phyloP scores from a whole-genome alignment of 2,797 vertebrate species.

The Geotrypetes seraphini region DNA sequence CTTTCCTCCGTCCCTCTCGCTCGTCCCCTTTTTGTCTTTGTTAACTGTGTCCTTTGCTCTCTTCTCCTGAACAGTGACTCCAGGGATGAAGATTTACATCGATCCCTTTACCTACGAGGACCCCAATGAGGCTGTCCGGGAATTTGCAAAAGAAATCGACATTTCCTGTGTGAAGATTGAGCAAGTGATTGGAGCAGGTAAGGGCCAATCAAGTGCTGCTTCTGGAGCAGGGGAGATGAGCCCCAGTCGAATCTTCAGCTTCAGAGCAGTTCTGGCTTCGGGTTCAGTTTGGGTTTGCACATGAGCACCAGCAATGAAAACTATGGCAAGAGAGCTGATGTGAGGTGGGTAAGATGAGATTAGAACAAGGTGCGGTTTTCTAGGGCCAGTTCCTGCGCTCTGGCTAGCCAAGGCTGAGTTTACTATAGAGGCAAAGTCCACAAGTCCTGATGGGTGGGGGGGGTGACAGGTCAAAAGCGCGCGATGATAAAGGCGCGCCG shows the following conservation, averaged over 20 bases:
- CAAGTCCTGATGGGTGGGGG: no score
- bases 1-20: background rate
- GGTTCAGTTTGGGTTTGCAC: background rate
- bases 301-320: no score
- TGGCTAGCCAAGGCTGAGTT: no score
- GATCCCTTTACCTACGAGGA: conserved; percentile 95
- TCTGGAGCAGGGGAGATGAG: background rate
- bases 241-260: background rate
- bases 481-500: no score
- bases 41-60: conserved; percentile 3
- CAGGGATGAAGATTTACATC: conserved; percentile 96
- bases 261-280: no score
- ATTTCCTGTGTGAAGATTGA: conserved; percentile 94
- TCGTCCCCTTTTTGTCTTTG: conserved; percentile 24
- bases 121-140: conserved; percentile 87
- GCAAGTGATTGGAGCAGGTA: conserved; percentile 96
- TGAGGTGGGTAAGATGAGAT: no score
- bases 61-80: conserved; percentile 68
- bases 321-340: no score
- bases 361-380: no score
- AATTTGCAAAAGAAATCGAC: conserved; percentile 96
- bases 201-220: no score
- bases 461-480: no score
- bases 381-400: no score
- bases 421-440: no score